phyloP scores from a whole-genome alignment of 2,797 vertebrate species.

The Diplodus sargus region DNA sequence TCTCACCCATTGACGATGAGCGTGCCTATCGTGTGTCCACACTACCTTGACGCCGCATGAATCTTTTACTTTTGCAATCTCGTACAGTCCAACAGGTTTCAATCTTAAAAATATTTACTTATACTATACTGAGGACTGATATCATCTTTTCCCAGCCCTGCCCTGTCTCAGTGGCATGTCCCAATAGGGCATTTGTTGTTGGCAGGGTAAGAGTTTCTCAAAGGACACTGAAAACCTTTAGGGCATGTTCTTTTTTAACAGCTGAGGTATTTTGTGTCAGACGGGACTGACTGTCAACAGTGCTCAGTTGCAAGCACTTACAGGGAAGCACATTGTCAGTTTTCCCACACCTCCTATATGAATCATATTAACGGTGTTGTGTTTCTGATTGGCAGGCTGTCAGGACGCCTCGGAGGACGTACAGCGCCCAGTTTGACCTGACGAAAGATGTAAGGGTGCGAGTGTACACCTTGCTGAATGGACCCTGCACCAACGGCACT shows the following conservation, averaged over 20 bases:
- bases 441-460: constrained; percentile 75
- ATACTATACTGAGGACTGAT: no score
- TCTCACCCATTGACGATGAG: background rate
- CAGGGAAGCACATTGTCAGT: background rate
- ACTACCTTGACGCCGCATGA: background rate
- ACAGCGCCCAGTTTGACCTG: constrained; percentile 81
- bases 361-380: background rate
- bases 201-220: background rate
- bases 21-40: background rate
- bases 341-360: background rate
- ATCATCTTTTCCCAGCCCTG: no score
- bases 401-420: constrained; percentile 60
- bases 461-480: constrained; percentile 77
- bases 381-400: constrained; percentile 66
- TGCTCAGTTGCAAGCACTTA: background rate
- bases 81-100: background rate
- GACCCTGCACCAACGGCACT: constrained; percentile 71
- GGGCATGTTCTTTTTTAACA: background rate
- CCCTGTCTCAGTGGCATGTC: no score
- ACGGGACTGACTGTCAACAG: background rate
- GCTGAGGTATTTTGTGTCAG: background rate
- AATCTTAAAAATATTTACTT: background rate
- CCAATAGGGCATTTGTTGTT: background rate
- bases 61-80: background rate
- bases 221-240: no score